Base-by-base conservation (phyloP, 2,888 invertebrate genomes). In the Trypoxylon attenuatum region DNA sequence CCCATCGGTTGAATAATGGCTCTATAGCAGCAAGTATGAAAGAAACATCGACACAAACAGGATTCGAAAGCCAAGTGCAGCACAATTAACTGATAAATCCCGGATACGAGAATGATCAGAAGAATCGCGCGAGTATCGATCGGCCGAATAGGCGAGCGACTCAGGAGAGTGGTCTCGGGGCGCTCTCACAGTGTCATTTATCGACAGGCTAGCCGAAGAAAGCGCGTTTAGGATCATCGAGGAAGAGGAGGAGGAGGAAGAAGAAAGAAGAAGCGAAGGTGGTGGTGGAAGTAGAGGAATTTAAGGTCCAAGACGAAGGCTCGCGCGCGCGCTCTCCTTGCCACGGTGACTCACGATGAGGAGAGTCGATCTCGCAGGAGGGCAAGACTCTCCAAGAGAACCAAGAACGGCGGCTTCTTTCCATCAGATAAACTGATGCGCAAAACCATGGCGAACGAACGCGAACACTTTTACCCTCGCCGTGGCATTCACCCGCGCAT, bases 351-450 rank as follows among this genome's bases (percentile, higher is more conserved):
- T 73, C 69, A 54, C 56, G 60, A 54, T 50, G 21, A 15, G 50
- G 38, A 38, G 41, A 23, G 54, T 50, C 53, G 62, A 72, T 70
- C 59, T 66, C 54, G 60, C 49, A 50, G 52, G 57, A 60, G 60
- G 46, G 57, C 59, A 71, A 67, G 58, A 71, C 67, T 74, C 58
- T 27, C 52, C 23, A 39, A 16, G 18, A 27, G n/a, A n/a, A n/a
- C n/a, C n/a, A n/a, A n/a, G n/a, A 4, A 33, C 13, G 71, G 81
- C 82, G 81, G 79, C 74, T 72, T 79, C 82, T 79, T 78, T 82
- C 68, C 68, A 82, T 80, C 82, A 77, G 82, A 82, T 82, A 82
- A 74, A 82, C 70, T 74, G 73, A 79, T 74, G 72, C 76, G 76
- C 79, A 67, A 56, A 69, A 74, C n/a, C 77, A 78, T 74, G 72